Conservation (phyloP, 2,888 invertebrate genomes). For the Ochlodes sylvanus region DNA sequence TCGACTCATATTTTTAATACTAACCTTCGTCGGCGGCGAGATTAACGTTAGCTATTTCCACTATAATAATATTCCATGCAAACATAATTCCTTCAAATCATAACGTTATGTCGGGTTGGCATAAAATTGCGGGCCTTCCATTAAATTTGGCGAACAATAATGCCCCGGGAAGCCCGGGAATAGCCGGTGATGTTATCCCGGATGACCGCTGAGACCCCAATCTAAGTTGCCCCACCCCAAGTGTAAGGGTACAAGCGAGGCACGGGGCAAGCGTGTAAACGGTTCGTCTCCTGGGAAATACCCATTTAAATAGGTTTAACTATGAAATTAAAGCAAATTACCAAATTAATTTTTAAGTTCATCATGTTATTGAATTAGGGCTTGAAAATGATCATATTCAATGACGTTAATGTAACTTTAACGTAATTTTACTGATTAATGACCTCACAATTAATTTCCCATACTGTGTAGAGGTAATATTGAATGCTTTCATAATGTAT, state of each 20-base stretch:
- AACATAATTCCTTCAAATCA: constrained; percentile 44
- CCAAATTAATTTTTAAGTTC: constrained; percentile 15
- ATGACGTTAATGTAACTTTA: too few relatives aligned
- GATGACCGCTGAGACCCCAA: constrained; percentile 62
- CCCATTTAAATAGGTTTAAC: constrained; percentile 36
- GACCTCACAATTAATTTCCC: too few relatives aligned
- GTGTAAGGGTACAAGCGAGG: constrained; percentile 40
- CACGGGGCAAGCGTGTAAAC: constrained; percentile 29
- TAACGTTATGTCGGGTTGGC: constrained; percentile 50
- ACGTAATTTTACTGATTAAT: too few relatives aligned
- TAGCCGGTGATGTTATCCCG: constrained; percentile 58
- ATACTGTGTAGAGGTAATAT: too few relatives aligned
- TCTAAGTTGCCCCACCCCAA: constrained; percentile 49
- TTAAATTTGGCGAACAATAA: constrained; percentile 69
- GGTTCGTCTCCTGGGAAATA: constrained; percentile 37
- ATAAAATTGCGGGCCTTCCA: constrained; percentile 58
- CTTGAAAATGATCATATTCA: background rate
- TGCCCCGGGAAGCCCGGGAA: constrained; percentile 56
- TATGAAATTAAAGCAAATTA: background rate
- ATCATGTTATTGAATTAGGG: background rate
- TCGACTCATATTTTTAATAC: too few relatives aligned
- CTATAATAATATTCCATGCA: constrained; percentile 36
- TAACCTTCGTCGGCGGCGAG: constrained; percentile 20
- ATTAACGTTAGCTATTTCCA: constrained; percentile 26
- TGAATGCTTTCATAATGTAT: too few relatives aligned